These are phyloP conservation scores for Dromaius novaehollandiae DNA, from an alignment of 2,113 vertebrate genomes.

Conservation along the genomic window DNA sequence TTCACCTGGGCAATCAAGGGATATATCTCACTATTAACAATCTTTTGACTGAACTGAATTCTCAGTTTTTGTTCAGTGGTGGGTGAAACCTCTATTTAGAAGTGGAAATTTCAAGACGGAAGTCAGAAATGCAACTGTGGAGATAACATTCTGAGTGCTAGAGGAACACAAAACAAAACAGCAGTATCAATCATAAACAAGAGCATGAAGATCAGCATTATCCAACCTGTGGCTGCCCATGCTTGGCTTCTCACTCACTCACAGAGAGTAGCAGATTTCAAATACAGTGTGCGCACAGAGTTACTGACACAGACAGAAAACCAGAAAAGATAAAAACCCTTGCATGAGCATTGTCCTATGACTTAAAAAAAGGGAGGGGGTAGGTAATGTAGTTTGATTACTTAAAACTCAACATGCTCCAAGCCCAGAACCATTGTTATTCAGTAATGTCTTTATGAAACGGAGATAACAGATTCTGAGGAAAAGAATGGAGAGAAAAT, in stretches of 20 bases:
- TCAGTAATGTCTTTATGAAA: background rate
- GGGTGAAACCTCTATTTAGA: background rate
- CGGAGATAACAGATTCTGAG: background rate
- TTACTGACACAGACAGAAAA: background rate
- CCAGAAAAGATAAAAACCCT: background rate
- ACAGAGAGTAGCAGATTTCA: background rate
- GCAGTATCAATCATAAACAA: background rate
- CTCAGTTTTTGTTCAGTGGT: background rate
- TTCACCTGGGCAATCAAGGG: background rate
- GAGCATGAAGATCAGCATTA: background rate
- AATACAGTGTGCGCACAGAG: background rate
- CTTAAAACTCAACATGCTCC: background rate
- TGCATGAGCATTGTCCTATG: background rate
- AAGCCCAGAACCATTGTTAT: background rate
- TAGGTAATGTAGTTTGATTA: background rate
- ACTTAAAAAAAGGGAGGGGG: too few species aligned
- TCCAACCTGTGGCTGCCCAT: background rate
- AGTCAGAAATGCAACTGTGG: background rate
- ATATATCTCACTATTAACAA: background rate
- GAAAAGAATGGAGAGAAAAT: background rate
- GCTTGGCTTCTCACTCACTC: background rate
- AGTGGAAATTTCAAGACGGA: background rate
- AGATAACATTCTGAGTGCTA: background rate
- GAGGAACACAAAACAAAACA: background rate
- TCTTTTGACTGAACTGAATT: background rate